Evolutionary conservation across 2,888 invertebrate species (phyloP).

Genomic region (Linyphia triangularis): DNA sequence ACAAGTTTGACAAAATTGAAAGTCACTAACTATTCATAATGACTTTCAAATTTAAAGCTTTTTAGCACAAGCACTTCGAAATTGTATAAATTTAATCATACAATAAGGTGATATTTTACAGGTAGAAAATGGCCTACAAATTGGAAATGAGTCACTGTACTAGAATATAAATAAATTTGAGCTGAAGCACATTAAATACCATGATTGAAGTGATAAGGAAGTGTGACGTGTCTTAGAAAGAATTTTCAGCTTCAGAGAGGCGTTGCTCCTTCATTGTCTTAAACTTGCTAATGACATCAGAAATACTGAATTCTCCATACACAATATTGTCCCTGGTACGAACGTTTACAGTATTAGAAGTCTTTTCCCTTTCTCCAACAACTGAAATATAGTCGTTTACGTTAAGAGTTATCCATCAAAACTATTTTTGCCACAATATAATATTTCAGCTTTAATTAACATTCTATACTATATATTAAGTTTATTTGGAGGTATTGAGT

Average conservation of each 20-base stretch:
- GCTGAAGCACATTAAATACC: background rate
- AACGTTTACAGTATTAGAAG: conserved; percentile 94
- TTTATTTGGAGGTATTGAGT: too few relatives aligned
- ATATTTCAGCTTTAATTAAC: too few relatives aligned
- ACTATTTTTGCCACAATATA: too few relatives aligned
- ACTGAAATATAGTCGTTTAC: conserved; percentile 83
- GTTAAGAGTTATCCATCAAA: too few relatives aligned
- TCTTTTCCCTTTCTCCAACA: conserved; percentile 96
- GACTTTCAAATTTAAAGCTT: too few relatives aligned
- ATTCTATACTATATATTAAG: too few relatives aligned
- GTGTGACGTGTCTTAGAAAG: background rate
- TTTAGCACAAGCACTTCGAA: too few relatives aligned
- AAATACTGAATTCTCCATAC: conserved; percentile 94
- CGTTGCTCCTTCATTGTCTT: conserved; percentile 84
- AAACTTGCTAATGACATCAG: conserved; percentile 89
- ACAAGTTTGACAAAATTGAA: too few relatives aligned
- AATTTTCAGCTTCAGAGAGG: conserved; percentile 81
- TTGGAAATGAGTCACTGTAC: background rate
- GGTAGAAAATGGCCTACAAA: too few relatives aligned
- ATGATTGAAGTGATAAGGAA: background rate
- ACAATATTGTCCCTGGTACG: conserved; percentile 98
- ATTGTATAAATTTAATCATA: too few relatives aligned
- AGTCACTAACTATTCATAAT: too few relatives aligned
- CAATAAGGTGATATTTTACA: too few relatives aligned
- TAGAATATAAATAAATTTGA: background rate